phyloP scores from a whole-genome alignment of 2,113 vertebrate genomes.

The Passer montanus region DNA sequence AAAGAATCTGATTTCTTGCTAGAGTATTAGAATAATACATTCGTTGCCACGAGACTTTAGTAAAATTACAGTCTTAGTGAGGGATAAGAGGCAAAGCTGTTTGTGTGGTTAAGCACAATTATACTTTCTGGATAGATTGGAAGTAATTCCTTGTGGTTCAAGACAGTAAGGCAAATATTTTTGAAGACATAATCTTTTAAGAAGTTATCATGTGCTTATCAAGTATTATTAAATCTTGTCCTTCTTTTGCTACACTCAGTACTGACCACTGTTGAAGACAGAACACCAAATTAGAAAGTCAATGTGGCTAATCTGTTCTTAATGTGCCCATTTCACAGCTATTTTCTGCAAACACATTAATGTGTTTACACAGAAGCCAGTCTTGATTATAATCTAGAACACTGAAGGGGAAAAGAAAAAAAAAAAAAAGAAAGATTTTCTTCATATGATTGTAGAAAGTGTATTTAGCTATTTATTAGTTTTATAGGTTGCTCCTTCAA shows the following conservation, averaged over 20 bases:
- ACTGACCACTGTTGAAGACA: neutral
- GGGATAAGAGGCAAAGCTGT: neutral
- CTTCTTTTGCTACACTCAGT: neutral
- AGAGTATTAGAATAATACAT: neutral
- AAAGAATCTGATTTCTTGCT: neutral
- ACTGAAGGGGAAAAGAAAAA: rapidly evolving
- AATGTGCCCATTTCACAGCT: neutral
- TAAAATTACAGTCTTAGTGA: neutral
- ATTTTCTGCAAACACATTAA: neutral
- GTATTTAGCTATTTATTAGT: neutral
- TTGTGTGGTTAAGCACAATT: neutral
- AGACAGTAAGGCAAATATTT: neutral
- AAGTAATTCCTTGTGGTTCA: neutral
- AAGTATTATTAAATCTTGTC: neutral
- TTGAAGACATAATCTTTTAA: neutral
- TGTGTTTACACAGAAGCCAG: neutral
- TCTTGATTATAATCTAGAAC: neutral
- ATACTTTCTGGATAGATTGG: neutral
- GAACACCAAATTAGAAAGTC: neutral
- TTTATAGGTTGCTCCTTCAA: neutral
- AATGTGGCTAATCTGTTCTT: neutral
- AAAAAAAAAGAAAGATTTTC: neutral
- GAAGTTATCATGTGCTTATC: neutral
- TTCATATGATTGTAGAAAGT: neutral
- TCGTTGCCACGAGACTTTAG: neutral